Conservation (phyloP, 2,113 vertebrate genomes). For the Stigmatopora nigra region DNA sequence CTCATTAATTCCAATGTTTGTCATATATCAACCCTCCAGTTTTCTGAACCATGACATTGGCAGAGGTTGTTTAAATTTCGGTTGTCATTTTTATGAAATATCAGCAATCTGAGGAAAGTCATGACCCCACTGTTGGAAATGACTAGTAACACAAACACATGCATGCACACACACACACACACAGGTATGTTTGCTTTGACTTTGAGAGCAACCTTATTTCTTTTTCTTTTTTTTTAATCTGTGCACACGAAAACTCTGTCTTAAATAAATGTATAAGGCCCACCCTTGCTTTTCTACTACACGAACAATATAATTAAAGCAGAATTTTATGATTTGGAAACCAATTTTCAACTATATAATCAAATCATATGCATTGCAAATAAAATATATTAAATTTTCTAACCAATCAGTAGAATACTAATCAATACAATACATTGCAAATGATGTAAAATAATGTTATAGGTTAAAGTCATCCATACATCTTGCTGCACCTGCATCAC, state of each 20-base stretch:
- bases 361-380: too few relatives aligned
- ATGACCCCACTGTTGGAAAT: conserved; percentile 32
- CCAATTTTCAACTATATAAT: too few relatives aligned
- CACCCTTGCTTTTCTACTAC: not conserved
- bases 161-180: conserved; percentile 5
- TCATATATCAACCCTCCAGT: too few relatives aligned
- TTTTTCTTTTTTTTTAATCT: conserved; percentile 35
- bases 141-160: not conserved
- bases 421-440: not conserved
- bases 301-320: not conserved
- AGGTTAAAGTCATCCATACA: not conserved
- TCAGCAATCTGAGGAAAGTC: conserved; percentile 44
- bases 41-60: not conserved
- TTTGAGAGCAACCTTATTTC: conserved; percentile 27
- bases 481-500: conserved; percentile 34
- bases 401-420: not conserved
- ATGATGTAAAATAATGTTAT: not conserved
- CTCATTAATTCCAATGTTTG: too few relatives aligned
- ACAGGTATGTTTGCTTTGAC: conserved; percentile 36
- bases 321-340: too few relatives aligned
- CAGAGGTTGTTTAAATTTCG: conserved; percentile 42
- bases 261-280: not conserved
- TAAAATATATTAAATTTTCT: too few relatives aligned
- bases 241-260: not conserved
- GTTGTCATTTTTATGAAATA: conserved; percentile 29